Base-by-base conservation (phyloP, 2,797 vertebrate genomes). In the Delichon dasypus region DNA sequence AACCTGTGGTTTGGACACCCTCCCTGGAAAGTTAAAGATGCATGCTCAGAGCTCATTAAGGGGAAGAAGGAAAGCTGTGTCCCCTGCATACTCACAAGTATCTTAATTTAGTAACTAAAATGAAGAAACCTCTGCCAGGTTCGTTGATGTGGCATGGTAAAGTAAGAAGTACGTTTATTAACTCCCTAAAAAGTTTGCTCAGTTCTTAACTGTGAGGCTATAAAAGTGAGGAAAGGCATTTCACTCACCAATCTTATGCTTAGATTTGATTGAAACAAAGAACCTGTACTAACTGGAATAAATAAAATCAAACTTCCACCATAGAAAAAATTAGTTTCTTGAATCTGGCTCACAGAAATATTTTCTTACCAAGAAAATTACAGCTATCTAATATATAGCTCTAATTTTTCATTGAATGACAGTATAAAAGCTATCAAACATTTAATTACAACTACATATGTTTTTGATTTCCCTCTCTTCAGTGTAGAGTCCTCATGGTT, bases 1-100 rank as follows among this genome's bases (percentile, higher is more conserved):
- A 88, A 88, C 16, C 58, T 71, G 86, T 89, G 91, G 92, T 77
- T 93, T 95, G 94, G 90, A 83, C 44, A 93, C 9, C 14, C 22
- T 51, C 61, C 65, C 38, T 74, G 80, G 72, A 86, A 94, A 93
- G 73, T 48, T 85, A 62, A 88, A 91, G 40, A 73, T 60, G 48
- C 53, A 73, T 50, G 68, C 53, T 90, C 86, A 83, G 72, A 66
- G 79, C 48, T 77, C 47, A 18, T 66, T 86, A 74, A 77, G 48
- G 36, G 25, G 9, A 91, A 85, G 64, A 83, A 88, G 55, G 51
- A 88, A 93, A 85, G 51, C 55, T 27, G 3, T 76, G 62, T 48
- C 73, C 73, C 57, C 66, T 73, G 34, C n/a, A 54, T 25, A 47
- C 17, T 77, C 73, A 73, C 76, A 80, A 79, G 40, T 60, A 60